phyloP scores from a whole-genome alignment of 1,140 invertebrate species.

The Drosophila ironensis region DNA sequence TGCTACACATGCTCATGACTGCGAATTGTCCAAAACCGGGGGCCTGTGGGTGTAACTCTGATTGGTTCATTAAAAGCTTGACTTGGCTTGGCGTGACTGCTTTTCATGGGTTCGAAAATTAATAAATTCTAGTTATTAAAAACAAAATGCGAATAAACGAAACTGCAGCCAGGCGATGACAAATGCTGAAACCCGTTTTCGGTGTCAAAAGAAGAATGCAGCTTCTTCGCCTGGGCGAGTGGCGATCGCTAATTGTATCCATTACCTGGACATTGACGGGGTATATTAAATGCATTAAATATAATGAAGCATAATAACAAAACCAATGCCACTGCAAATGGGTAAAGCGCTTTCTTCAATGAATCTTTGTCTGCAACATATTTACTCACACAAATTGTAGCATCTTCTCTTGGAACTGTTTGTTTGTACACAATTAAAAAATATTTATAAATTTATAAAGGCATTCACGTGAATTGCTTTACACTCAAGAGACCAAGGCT shows the following conservation, averaged over 20 bases:
- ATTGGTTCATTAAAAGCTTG: constrained; percentile 47
- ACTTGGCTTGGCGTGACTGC: constrained; percentile 29
- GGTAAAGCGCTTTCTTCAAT: too few relatives aligned
- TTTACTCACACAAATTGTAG: too few relatives aligned
- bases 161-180: constrained; percentile 49
- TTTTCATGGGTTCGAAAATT: constrained; percentile 20
- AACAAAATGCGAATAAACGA: constrained; percentile 27
- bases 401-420: too few relatives aligned
- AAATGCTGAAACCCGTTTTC: constrained; percentile 47
- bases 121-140: constrained; percentile 51
- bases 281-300: not conserved
- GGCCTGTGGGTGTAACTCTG: constrained; percentile 26
- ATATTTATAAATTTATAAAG: too few relatives aligned
- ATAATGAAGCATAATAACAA: too few relatives aligned
- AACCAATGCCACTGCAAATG: too few relatives aligned
- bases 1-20: constrained; percentile 16
- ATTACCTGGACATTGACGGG: not conserved
- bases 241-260: constrained; percentile 3
- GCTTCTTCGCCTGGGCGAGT: constrained; percentile 15
- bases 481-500: not conserved
- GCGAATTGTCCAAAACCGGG: not conserved
- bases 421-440: too few relatives aligned
- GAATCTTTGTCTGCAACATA: too few relatives aligned
- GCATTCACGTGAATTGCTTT: too few relatives aligned
- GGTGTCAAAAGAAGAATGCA: constrained; percentile 37